Evolutionary conservation across 1,140 invertebrate genomes (phyloP), one percentile per base, ranked within the genome.

Genomic region (Cotesia glomerata): DNA sequence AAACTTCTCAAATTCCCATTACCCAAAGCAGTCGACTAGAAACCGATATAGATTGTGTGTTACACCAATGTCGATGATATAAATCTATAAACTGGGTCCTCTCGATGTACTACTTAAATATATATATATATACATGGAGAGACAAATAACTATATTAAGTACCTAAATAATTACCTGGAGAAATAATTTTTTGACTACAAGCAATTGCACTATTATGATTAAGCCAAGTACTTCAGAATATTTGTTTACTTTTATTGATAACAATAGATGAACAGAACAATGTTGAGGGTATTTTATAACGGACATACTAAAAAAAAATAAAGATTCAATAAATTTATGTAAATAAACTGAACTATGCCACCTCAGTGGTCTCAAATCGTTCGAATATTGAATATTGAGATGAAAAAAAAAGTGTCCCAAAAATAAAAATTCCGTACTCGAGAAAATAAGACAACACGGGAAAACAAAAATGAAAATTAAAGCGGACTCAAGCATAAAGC

Each of bases 1-100:
- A 82, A 83, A 84, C 73, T 85, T 84, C 79, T 82, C 78, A n/a
- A 81, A 84, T 84, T 84, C 80, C 81, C 81, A 85, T 85, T 82
- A 83, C 79, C 78, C 80, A 80, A 77, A 74, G 80, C 81, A 80
- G 78, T 80, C 80, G 79, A 76, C 77, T 80, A 83, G 82, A 83
- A 84, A 84, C 78, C 78, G 79, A 45, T 45, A 82, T 83, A 83
- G 81, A 78, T 84, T 81, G 80, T 69, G 14, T 69, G 14, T 36
- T 14, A 16, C 34, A 45, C 39, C 39, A 45, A 45, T 5, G 3
- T 45, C 39, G 39, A 45, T 45, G 39, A 45, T 8, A 32, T 62
- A 45, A 18, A 61, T 58, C 54, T 36, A 14, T 61, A 18, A 32
- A 26, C 59, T 18, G 18, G 9, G 11, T 32, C 32, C 18, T 13